These are phyloP conservation scores for Drosophila subsilvestris DNA, from an alignment of 2,888 invertebrate species.

Conservation along the genomic window DNA sequence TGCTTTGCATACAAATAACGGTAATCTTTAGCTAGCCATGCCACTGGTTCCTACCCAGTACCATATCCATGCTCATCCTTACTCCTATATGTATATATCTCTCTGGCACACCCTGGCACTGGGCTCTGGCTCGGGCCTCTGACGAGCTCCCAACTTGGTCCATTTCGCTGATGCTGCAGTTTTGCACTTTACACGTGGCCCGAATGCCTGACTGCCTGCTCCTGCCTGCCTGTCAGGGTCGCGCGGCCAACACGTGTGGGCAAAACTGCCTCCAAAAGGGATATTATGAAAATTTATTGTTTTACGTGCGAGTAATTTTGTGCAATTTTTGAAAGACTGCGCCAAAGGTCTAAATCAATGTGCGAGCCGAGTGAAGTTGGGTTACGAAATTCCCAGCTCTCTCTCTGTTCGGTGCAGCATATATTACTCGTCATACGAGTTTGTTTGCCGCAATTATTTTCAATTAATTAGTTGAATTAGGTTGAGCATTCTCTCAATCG, in stretches of 20 bases:
- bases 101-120: conserved; percentile 4
- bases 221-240: background rate
- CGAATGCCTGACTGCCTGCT: background rate
- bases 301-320: conserved; percentile 68
- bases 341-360: conserved; percentile 37
- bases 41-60: conserved; percentile 32
- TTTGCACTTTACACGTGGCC: conserved; percentile 67
- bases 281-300: conserved; percentile 73
- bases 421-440: conserved; percentile 13
- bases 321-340: conserved; percentile 40
- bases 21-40: conserved; percentile 66
- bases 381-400: no score
- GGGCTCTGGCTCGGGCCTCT: conserved; percentile 6
- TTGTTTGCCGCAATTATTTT: conserved; percentile 53
- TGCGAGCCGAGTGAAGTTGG: background rate
- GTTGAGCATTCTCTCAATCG: background rate
- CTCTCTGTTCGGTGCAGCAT: background rate
- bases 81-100: background rate
- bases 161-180: conserved; percentile 71
- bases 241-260: conserved; percentile 23
- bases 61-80: conserved; percentile 16
- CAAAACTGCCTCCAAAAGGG: conserved; percentile 18
- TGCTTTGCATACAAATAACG: conserved; percentile 77
- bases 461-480: conserved; percentile 53
- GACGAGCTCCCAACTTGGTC: conserved; percentile 33